Conservation (phyloP, 1,140 invertebrate genomes). For the Venturia canescens region DNA sequence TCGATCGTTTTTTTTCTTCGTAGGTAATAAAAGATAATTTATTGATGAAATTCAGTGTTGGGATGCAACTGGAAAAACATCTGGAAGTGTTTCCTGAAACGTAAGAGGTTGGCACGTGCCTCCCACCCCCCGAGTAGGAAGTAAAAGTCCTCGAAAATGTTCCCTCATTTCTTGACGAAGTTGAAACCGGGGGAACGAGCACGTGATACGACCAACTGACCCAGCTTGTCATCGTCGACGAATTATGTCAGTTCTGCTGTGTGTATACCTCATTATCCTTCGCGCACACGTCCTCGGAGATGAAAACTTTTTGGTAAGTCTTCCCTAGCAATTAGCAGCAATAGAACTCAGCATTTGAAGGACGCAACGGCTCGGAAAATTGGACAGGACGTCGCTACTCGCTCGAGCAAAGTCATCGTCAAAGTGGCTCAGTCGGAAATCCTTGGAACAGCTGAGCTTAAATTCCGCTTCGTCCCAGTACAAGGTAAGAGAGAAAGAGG, state of each 20-base stretch:
- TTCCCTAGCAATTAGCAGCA: neutral
- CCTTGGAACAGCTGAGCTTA: slow-evolving; percentile 34
- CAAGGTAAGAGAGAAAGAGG: neutral
- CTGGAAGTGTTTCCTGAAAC: slow-evolving; percentile 43
- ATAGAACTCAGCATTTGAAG: neutral
- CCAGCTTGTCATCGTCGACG: slow-evolving; percentile 53
- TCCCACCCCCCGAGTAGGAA: neutral
- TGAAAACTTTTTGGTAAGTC: neutral
- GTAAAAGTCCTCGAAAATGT: neutral
- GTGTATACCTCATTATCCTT: slow-evolving; percentile 55
- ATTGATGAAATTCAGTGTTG: neutral
- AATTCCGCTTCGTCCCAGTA: neutral
- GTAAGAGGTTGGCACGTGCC: slow-evolving; percentile 45
- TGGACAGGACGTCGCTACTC: slow-evolving; percentile 43
- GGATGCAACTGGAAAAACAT: slow-evolving; percentile 30
- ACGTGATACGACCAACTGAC: slow-evolving; percentile 54
- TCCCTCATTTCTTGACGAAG: slow-evolving; percentile 10
- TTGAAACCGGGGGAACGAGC: neutral
- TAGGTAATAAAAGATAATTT: neutral
- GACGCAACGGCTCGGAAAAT: slow-evolving; percentile 4
- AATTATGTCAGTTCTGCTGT: slow-evolving; percentile 48
- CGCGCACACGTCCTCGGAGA: neutral
- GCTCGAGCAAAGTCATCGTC: neutral
- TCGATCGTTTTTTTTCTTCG: slow-evolving; percentile 12
- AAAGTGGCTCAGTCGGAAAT: slow-evolving; percentile 40